phyloP scores from a whole-genome alignment of 2,113 vertebrate genomes.

The Poecile atricapillus region DNA sequence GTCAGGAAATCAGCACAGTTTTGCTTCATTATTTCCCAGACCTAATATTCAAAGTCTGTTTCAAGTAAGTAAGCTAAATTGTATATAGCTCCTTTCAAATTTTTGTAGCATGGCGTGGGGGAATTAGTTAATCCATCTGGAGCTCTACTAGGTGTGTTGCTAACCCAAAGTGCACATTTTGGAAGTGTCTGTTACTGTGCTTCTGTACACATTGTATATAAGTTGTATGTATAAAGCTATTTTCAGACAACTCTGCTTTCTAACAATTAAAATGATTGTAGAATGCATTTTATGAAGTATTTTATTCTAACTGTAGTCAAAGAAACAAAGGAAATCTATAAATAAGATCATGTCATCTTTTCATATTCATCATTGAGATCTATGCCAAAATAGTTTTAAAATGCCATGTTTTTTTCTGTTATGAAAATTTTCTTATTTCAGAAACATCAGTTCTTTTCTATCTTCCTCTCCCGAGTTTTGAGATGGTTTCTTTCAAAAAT shows the following conservation, averaged over 20 bases:
- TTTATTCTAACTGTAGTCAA: not conserved
- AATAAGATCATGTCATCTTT: not conserved
- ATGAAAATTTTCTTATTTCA: not conserved
- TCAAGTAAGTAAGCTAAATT: not conserved
- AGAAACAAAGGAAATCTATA: not conserved
- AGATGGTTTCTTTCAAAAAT: not conserved
- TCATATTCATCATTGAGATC: not conserved
- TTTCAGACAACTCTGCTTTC: not conserved
- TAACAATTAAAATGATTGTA: constrained; percentile 2
- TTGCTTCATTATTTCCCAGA: not conserved
- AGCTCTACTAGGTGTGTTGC: not conserved
- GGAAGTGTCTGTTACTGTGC: not conserved
- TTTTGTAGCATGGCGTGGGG: not conserved
- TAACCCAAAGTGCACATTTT: not conserved
- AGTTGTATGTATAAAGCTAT: not conserved
- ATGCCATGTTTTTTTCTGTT: not conserved
- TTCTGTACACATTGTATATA: not conserved
- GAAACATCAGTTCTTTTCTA: not conserved
- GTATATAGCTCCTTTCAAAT: not conserved
- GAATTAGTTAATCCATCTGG: not conserved
- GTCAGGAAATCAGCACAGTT: not conserved
- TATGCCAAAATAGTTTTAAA: not conserved
- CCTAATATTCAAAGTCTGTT: not conserved
- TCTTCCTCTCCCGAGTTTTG: not conserved
- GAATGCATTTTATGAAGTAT: not conserved